A percentile compares a stretch with the other conserved stretches of the same genome.
Conservation (phyloP, 2,888 invertebrate species). For the Hybos culiciformis region DNA sequence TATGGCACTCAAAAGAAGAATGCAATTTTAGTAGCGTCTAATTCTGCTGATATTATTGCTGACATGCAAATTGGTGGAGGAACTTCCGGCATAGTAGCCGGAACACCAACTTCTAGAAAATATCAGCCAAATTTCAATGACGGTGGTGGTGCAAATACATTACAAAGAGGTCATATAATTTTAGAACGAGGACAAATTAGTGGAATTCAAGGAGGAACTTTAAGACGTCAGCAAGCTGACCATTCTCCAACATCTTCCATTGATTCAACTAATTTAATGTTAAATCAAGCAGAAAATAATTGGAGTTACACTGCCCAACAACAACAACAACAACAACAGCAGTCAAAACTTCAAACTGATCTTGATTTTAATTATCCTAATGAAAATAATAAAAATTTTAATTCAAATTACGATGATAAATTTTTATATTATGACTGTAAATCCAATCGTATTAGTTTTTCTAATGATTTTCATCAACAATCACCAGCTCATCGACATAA, state of each 20-base stretch:
- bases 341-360: background rate
- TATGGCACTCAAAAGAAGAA: constrained; percentile 11
- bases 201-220: constrained; percentile 13
- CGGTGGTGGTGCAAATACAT: background rate
- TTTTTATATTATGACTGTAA: constrained; percentile 13
- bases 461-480: background rate
- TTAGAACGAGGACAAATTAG: constrained; percentile 23
- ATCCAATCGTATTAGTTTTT: constrained; percentile 10
- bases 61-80: background rate
- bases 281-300: constrained; percentile 24
- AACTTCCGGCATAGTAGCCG: too few species aligned
- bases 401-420: constrained; percentile 14
- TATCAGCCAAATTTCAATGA: too few species aligned
- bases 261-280: constrained; percentile 32
- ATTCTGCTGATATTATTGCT: background rate
- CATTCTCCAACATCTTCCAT: constrained; percentile 34
- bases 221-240: constrained; percentile 23
- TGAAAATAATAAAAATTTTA: constrained; percentile 11
- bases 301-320: constrained; percentile 17
- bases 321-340: constrained; percentile 6
- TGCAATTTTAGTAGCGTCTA: background rate
- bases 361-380: constrained; percentile 7
- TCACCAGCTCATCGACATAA: constrained; percentile 25
- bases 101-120: background rate
- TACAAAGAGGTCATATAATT: constrained; percentile 22